Evolutionary conservation across 2,888 invertebrate genomes (phyloP), one percentile per base, ranked within the genome.

Genomic region (Nomada fucata): DNA sequence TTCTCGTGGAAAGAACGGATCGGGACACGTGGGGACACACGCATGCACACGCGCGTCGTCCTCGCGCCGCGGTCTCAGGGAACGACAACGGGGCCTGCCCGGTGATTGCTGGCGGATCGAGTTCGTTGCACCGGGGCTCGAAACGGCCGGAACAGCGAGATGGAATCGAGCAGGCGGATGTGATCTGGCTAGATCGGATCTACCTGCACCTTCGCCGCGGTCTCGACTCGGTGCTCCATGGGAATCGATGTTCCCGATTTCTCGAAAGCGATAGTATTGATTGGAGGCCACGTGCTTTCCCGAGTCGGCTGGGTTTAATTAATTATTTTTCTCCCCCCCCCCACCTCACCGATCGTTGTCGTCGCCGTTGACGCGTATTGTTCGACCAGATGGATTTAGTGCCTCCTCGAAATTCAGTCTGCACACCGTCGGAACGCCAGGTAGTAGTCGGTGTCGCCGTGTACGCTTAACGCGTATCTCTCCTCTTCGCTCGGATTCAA

Each of bases 41-140:
- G 79, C 78, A 76, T 67, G 69, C 77, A 61, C 71, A 50, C 76
- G 68, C 63, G 70, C 55, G 79, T 69, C 68, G 55, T 55, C 29
- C 29, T 53, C 3, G 5, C n/a, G n/a, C n/a, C n/a, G n/a, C n/a
- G 64, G 60, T 59, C 50, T 70, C 82, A n/a, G 47, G 15, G 50
- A 63, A 59, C 47, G 61, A 72, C 65, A 47, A 26, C 50, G 20
- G 20, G 70, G 69, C 71, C 71, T 55, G 71, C 29, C 55, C 10
- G 75, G 81, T 75, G 82, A 82, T 82, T 47, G 82, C 71, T 36
- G 68, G 20, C 26, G 70, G 63, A 79, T 59, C 76, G 88, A 53
- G 88, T 86, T 86, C 88, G 80, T 88, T 86, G 83, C 88, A 83
- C 88, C 83, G 68, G 15, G 36, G 23, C 69, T 83, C 77, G 83